Evolutionary conservation across 2,113 vertebrate species (phyloP).

Genomic region (Solea solea): DNA sequence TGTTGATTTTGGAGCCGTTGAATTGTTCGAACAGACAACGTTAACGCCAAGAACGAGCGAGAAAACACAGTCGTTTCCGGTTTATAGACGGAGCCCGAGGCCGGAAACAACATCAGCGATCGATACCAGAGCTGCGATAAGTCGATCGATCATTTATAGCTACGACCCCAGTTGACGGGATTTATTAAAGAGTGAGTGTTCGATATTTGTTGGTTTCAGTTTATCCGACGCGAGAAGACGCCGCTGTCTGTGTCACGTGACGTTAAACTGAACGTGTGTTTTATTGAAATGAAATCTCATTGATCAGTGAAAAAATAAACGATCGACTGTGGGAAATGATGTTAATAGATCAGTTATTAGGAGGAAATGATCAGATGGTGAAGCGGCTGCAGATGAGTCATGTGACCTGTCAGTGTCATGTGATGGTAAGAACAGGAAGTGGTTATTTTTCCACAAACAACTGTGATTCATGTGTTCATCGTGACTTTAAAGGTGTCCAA

Average conservation of each 20-base stretch:
- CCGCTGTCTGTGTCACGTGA: neutral
- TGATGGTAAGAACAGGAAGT: conserved; percentile 46
- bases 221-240: too few relatives aligned
- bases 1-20: neutral
- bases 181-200: too few relatives aligned
- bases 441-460: neutral
- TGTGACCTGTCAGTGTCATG: conserved; percentile 40
- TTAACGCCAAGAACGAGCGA: accelerated
- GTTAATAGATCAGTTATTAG: neutral
- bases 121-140: neutral
- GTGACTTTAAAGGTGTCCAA: too few relatives aligned
- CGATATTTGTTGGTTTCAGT: too few relatives aligned
- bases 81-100: conserved; percentile 34
- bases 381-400: conserved; percentile 2
- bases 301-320: too few relatives aligned
- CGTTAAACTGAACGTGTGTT: neutral
- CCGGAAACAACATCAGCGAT: neutral
- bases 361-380: neutral
- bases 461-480: neutral
- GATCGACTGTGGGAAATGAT: neutral
- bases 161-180: too few relatives aligned
- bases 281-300: too few relatives aligned
- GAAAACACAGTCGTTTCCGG: accelerated
- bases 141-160: too few relatives aligned
- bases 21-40: neutral